phyloP scores from a whole-genome alignment of 2,888 invertebrate genomes.

The Drosophila formosana region DNA sequence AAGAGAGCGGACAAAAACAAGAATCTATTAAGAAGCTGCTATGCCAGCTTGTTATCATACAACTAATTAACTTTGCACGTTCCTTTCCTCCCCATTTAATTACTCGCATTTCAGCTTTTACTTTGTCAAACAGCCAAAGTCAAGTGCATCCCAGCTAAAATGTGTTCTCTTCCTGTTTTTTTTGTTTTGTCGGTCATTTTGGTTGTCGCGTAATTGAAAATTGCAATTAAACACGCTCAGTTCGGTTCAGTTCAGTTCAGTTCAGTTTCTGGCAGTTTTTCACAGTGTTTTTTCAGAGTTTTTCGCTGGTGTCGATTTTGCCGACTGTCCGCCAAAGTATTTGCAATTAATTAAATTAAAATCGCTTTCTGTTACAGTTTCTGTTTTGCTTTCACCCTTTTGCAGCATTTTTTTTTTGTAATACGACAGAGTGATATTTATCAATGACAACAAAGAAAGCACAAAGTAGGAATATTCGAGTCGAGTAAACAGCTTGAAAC shows the following conservation, averaged over 20 bases:
- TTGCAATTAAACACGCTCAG: slow-evolving; percentile 60
- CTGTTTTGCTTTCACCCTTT: neutral
- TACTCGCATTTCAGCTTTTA: slow-evolving; percentile 20
- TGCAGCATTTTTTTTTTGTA: neutral
- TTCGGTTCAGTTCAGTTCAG: slow-evolving; percentile 3
- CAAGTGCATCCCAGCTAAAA: slow-evolving; percentile 25
- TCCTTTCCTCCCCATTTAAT: slow-evolving; percentile 7
- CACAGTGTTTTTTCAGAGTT: slow-evolving; percentile 25
- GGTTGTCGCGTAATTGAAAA: slow-evolving; percentile 68
- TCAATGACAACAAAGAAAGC: slow-evolving; percentile 15
- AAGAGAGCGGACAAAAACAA: neutral
- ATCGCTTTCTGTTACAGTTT: slow-evolving; percentile 14
- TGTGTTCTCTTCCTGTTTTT: slow-evolving; percentile 16
- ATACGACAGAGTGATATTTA: slow-evolving; percentile 22
- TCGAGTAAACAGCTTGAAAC: too few relatives aligned
- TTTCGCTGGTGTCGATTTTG: slow-evolving; percentile 16
- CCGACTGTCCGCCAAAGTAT: slow-evolving; percentile 41
- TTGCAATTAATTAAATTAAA: slow-evolving; percentile 66
- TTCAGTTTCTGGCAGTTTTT: slow-evolving; percentile 6
- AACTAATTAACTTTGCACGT: slow-evolving; percentile 20
- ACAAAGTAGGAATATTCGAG: neutral
- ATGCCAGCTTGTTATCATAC: neutral
- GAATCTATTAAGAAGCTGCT: neutral
- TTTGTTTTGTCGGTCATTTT: slow-evolving; percentile 29
- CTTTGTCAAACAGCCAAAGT: slow-evolving; percentile 48